Evolutionary conservation across 1,140 invertebrate genomes (phyloP), one percentile per base, ranked within the genome.

Genomic region (Polypedilum vanderplanki): DNA sequence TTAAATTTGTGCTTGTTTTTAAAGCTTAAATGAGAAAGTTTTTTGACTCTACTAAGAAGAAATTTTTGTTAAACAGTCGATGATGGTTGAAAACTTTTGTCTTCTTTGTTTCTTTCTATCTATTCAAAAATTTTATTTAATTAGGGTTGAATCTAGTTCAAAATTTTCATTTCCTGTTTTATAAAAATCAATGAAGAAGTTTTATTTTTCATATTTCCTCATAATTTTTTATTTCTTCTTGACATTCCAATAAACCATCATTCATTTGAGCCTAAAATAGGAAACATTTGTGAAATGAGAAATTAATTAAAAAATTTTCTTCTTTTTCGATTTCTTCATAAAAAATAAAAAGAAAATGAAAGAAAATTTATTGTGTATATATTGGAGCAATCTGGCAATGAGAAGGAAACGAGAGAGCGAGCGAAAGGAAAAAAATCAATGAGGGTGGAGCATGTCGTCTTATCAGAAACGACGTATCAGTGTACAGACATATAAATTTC

Each of bases 391-490:
- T 70, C 65, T 70, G 65, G 20, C 65, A 70, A n/a, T 5, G 17
- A 70, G 17, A 20, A 70, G 18, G 18, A 20, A 70, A 70, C 4
- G n/a, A 46, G 15, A 46, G 8, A 46, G 41, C 41, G 15, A 46
- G 15, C 8, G 15, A 18, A 65, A 12, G 64, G 64, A 67, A 20
- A 17, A 70, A 70, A 70, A 70, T 70, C 65, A 70, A 70, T 70
- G 65, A 70, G 65, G 65, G 65, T 70, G 65, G 65, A 70, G 65
- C 65, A 70, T 70, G 65, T 70, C 65, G 65, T 70, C 65, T 70
- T 70, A 70, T 70, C 65, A 70, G 65, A 70, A 70, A 70, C 65
- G 65, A 70, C 65, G 65, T 70, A 70, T 70, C 65, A 70, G 65
- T 70, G 65, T 20, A 70, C 65, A 70, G 65, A 70, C 65, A 70